Evolutionary conservation across 2,888 invertebrate genomes (phyloP).

Genomic region (Sabatieria punctata): DNA sequence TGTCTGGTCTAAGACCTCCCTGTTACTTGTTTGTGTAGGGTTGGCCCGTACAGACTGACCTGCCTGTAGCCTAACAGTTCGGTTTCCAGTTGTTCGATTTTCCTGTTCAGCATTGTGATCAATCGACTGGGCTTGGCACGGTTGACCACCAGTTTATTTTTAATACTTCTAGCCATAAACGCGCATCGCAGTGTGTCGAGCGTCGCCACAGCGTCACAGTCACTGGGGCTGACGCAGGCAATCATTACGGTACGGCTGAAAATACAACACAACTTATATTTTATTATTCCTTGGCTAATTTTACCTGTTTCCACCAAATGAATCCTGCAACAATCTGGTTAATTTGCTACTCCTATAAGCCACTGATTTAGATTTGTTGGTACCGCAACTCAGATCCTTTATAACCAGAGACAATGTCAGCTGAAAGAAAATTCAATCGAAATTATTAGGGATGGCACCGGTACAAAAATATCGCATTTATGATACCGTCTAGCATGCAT

Average conservation of each 20-base stretch:
- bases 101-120: constrained; percentile 61
- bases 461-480: no score
- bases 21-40: no score
- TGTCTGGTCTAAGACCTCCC: no score
- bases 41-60: no score
- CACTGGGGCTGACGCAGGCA: constrained; percentile 88
- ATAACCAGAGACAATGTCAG: constrained; percentile 93
- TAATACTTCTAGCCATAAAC: constrained; percentile 89
- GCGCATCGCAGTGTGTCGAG: constrained; percentile 93
- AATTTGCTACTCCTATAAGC: constrained; percentile 95
- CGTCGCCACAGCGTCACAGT: constrained; percentile 96
- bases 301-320: constrained; percentile 60
- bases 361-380: constrained; percentile 69
- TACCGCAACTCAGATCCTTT: constrained; percentile 72
- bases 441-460: no score
- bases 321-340: constrained; percentile 89
- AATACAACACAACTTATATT: constrained; percentile 7
- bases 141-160: constrained; percentile 63
- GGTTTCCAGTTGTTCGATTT: constrained; percentile 66
- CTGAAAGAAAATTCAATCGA: constrained; percentile 34
- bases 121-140: constrained; percentile 58
- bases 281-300: neutral
- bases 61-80: constrained; percentile 82
- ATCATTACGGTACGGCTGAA: constrained; percentile 91
- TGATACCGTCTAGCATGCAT: no score